phyloP scores from a whole-genome alignment of 2,888 invertebrate species.

The Drosophila meridiana region DNA sequence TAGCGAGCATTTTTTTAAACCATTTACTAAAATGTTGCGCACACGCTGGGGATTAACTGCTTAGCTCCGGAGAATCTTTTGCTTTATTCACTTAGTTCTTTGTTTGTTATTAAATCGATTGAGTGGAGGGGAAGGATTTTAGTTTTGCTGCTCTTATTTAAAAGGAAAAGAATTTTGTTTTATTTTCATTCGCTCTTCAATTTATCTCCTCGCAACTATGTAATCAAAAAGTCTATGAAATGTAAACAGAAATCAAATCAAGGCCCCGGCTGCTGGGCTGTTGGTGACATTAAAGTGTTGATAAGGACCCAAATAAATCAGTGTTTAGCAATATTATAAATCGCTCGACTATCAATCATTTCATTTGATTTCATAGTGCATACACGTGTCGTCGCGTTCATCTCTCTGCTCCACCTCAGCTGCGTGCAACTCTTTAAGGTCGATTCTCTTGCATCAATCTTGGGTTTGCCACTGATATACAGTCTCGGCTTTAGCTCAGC shows the following conservation, averaged over 20 bases:
- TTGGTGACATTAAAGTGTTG: constrained; percentile 25
- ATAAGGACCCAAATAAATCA: constrained; percentile 32
- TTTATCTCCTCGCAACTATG: not conserved
- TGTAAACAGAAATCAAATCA: constrained; percentile 27
- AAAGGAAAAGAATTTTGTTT: not conserved
- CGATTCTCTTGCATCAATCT: constrained; percentile 61
- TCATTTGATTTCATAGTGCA: constrained; percentile 40
- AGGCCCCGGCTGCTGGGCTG: not conserved
- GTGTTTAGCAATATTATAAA: constrained; percentile 26
- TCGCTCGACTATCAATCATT: constrained; percentile 50
- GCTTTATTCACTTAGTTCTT: not conserved
- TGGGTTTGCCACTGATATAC: constrained; percentile 52
- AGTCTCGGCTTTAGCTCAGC: constrained; percentile 23
- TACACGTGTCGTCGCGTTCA: constrained; percentile 24
- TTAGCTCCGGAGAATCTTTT: not conserved
- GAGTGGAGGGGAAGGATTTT: not conserved
- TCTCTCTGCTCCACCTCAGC: not conserved
- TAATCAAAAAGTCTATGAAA: constrained; percentile 5
- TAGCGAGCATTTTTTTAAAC: not conserved
- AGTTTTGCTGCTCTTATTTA: not conserved
- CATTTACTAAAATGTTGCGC: not conserved
- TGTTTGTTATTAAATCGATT: not conserved
- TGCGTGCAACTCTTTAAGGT: constrained; percentile 42
- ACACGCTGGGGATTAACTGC: not conserved
- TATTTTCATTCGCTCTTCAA: not conserved